Evolutionary conservation across 2,113 vertebrate species (phyloP), one percentile per base, ranked within the genome.

Genomic region (Protobothrops mucrosquamatus): DNA sequence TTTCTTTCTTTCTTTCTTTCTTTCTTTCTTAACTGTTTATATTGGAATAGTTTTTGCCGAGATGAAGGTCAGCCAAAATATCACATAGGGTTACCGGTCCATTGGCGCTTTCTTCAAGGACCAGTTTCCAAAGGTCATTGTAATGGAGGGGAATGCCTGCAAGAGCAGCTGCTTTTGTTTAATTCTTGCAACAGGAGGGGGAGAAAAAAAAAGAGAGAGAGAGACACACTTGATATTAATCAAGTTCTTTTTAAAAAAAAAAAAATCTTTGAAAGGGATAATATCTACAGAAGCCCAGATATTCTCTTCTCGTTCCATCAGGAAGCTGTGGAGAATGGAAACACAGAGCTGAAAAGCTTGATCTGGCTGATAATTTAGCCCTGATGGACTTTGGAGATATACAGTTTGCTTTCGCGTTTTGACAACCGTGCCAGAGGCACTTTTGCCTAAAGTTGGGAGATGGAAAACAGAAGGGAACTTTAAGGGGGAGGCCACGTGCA

Each of bases 241-340:
- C 20, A 46, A 43, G 34, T 48, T 12, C 46, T 24, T 89, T 61
- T 2, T 18, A 26, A 23, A 61, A 26, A 61, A n/a, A n/a, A 61
- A 61, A 61, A 61, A 10, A 24, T 46, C 43, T 24, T 48, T 46
- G 46, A 51, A 59, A 51, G 46, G 57, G 6, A 15, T 10, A 26
- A 23, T 92, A 54, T 92, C 85, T 88, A 29, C 48, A 88, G 86
- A 88, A 54, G 46, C 11, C 91, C 91, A 92, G 86, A 18, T 22
- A 20, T 52, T 92, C 57, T 46, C 88, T 11, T 39, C 48, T 54
- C 3, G 18, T 87, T 26, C 46, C 57, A 54, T 23, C 54, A 51
- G 91, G 43, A 91, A 85, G 52, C 34, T 86, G 46, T 55, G 34
- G 85, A 54, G n/a, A 69, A 88, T 92, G 86, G 86, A 92, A 88